These are phyloP conservation scores for Pogonus chalceus DNA, from an alignment of 1,140 invertebrate genomes.

Conservation along the genomic window DNA sequence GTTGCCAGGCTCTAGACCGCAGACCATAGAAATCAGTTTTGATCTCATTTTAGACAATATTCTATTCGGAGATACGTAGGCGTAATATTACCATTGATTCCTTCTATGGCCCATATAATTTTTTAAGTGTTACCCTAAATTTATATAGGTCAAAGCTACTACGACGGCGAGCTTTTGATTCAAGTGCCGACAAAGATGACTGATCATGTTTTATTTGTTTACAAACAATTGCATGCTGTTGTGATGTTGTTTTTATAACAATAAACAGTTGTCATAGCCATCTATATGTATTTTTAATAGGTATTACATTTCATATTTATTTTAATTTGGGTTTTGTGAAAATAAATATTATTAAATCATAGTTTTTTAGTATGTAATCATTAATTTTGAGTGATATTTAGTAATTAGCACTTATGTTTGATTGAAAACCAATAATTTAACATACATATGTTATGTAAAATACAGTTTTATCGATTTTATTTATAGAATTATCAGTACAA, in stretches of 20 bases:
- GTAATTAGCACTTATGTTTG: too few relatives aligned
- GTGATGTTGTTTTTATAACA: neutral
- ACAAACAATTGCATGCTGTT: slow-evolving; percentile 1
- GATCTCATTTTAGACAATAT: neutral
- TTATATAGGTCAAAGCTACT: slow-evolving; percentile 5
- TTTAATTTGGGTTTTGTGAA: too few relatives aligned
- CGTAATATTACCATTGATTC: slow-evolving; percentile 3
- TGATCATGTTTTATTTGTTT: neutral
- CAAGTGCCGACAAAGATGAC: neutral
- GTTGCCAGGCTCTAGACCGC: neutral
- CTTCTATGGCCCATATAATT: neutral
- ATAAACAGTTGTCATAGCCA: neutral
- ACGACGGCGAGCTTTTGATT: neutral
- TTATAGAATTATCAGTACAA: too few relatives aligned
- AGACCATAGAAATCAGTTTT: neutral
- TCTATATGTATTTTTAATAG: neutral
- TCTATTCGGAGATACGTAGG: neutral
- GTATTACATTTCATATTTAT: too few relatives aligned
- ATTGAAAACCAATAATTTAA: too few relatives aligned
- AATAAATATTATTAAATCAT: too few relatives aligned
- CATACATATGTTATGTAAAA: too few relatives aligned
- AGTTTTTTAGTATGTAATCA: too few relatives aligned
- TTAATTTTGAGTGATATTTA: too few relatives aligned
- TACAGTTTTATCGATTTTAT: too few relatives aligned
- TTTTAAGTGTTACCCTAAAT: neutral